These are phyloP conservation scores for Myripristis jacobus DNA, from an alignment of 2,797 vertebrate species.

Conservation along the genomic window DNA sequence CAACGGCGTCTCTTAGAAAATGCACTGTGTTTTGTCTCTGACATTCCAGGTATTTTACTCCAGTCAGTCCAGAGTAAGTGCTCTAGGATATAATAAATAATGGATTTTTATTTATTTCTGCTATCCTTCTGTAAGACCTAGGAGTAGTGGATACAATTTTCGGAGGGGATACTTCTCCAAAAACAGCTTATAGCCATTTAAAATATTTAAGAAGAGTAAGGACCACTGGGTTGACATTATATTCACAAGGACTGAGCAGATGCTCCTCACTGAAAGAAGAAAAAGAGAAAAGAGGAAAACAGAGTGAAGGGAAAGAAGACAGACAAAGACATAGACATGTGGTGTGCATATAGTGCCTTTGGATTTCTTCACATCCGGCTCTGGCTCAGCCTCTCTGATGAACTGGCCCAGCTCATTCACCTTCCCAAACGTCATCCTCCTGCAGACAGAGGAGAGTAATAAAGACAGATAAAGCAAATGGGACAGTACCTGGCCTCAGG, in stretches of 20 bases:
- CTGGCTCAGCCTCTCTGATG: slow-evolving; percentile 97
- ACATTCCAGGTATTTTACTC: not conserved
- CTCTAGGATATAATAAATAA: slow-evolving; percentile 26
- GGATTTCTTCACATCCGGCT: slow-evolving; percentile 98
- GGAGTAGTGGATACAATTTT: slow-evolving; percentile 6
- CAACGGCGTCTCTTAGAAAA: not conserved
- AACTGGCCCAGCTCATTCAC: slow-evolving; percentile 98
- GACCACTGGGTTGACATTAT: slow-evolving; percentile 35
- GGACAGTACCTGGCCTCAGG: slow-evolving; percentile 27
- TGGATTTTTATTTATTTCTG: slow-evolving; percentile 2
- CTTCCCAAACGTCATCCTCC: slow-evolving; percentile 98
- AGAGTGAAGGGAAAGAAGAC: slow-evolving; percentile 16
- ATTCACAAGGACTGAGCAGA: slow-evolving; percentile 30
- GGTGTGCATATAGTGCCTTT: slow-evolving; percentile 85
- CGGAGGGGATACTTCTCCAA: slow-evolving; percentile 18
- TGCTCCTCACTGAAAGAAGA: slow-evolving; percentile 23
- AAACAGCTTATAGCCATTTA: no score
- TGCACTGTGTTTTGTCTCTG: not conserved
- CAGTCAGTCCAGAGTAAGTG: slow-evolving; percentile 1
- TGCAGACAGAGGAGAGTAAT: slow-evolving; percentile 69
- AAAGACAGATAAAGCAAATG: slow-evolving; percentile 27
- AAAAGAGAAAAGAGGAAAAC: slow-evolving; percentile 39
- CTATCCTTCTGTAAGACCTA: slow-evolving; percentile 13
- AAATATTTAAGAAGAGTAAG: no score
- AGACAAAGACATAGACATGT: not conserved